Conservation (phyloP, 2,797 vertebrate genomes). For the Botia kubotai region DNA sequence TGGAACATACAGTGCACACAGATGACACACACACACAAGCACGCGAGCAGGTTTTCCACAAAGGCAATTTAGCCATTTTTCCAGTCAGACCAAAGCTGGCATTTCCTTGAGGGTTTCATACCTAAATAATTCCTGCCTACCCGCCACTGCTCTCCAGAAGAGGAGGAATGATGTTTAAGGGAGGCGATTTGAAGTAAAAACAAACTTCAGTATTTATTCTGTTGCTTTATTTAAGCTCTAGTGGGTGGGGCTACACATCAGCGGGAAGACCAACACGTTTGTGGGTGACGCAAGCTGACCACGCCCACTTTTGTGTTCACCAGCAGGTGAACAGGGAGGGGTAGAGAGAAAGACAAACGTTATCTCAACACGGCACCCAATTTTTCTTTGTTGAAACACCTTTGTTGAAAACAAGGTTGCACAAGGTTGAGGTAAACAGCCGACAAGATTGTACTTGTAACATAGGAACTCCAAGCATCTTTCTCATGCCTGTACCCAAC, state of each 20-base stretch:
- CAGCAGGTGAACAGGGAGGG: neutral
- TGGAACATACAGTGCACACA: conserved; percentile 10
- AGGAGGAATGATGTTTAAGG: conserved; percentile 4
- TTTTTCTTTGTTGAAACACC: conserved; percentile 27
- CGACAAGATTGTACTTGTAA: conserved; percentile 68
- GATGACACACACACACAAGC: neutral
- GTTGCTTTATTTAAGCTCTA: neutral
- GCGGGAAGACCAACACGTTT: too few relatives aligned
- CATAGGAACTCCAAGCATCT: conserved; percentile 65
- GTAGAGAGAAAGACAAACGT: neutral
- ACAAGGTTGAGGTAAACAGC: neutral
- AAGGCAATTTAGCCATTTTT: conserved; percentile 37
- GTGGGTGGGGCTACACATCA: neutral
- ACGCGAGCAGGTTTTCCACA: conserved; percentile 55
- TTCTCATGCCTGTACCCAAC: conserved; percentile 49
- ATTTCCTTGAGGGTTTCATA: conserved; percentile 67
- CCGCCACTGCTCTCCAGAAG: neutral
- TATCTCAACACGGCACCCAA: neutral
- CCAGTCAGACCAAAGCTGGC: conserved; percentile 49
- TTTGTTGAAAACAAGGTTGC: neutral
- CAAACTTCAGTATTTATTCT: neutral
- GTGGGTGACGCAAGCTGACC: neutral
- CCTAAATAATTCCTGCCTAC: conserved; percentile 40
- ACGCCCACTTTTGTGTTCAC: neutral
- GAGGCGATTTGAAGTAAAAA: neutral